Base-by-base conservation (phyloP, 2,888 invertebrate genomes). In the Cepaea hortensis region DNA sequence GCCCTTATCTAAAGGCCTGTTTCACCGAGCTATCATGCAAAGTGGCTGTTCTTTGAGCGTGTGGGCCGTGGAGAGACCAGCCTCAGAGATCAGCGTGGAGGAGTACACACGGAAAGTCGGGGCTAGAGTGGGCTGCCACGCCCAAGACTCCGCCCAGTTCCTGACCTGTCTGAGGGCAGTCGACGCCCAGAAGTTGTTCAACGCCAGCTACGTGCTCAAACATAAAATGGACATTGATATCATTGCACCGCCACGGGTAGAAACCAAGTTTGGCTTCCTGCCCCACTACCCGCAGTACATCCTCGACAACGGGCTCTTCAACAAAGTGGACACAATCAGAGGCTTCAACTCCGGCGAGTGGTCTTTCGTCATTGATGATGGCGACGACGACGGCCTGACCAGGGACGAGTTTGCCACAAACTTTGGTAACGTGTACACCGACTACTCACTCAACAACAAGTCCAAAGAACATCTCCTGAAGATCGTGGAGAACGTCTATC, bases 241-340 rank as follows among this genome's bases (percentile, higher is more conserved):
- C 62, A 35, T 85, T 3, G 62, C 73, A 1, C 70, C 35, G 7
- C 86, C 86, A 3, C 46, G 76, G 11, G 86, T 86, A 0, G 86
- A 86, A 35, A 83, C 77, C 55, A 83, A 68, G 46, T 86, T 83
- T 72, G 82, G 83, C 18, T 86, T 86, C n/a, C 68, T 86, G 61
- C 86, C 86, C 15, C 65, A 86, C 72, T 83, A 72, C 35, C 86
- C 86, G 1, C 50, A 68, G n/a, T 82, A 83, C 23, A 35, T 86
- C 7, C 68, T 76, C 20, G 62, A 73, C 18, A 77, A 50, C 3
- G 79, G 83, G 5, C 48, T 68, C 3, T 83, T 83, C n/a, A 86
- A 86, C 79, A 68, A 68, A 35, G 86, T 86, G 7, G 83, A 80
- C 46, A 86, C 86, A 1, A 11, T 86, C 3, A 55, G 83, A 15